Base-by-base conservation (phyloP, 2,797 vertebrate genomes). In the Prionace glauca region DNA sequence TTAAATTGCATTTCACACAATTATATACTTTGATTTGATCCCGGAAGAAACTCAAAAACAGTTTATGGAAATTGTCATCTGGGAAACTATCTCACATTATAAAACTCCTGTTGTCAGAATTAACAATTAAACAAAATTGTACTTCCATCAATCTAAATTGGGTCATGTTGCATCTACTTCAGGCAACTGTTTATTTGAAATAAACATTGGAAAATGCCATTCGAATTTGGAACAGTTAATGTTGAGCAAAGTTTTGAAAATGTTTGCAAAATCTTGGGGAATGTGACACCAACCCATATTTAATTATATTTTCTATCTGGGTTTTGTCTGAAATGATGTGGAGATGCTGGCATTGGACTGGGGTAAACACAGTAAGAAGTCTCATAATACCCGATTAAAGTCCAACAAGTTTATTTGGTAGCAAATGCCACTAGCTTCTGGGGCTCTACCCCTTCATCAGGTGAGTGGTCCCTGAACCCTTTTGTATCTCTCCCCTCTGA, bases 281-380 rank as follows among this genome's bases (percentile, higher is more conserved):
- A 74, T 92, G 95, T 36, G 95, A 92, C 93, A 91, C 95, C 86
- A 81, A 72, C 84, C 65, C 79, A 72, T 41, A 69, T n/a, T 95
- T 79, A 18, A 93, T 72, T 45, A 50, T 87, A 87, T n/a, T 36
- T 45, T 71, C 77, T 74, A 95, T 65, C 29, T 79, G 50, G 84
- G 20, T 84, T 79, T 79, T 60, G 32, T 20, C 16, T 56, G 50
- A 56, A 56, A 50, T 50, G 45, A 50, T 50, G 45, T 50, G 45
- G 45, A 50, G 3, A 50, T 50, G 45, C 45, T 50, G 45, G 45
- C 45, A 3, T 1, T 50, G 45, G 3, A 50, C 45, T 50, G 45
- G 45, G 45, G 45, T 50, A 50, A 50, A 50, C 45, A 50, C 45
- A 50, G 45, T 50, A 50, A 50, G 45, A 50, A 50, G 45, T 50